Evolutionary conservation across 2,888 invertebrate genomes (phyloP), one percentile per base, ranked within the genome.

Genomic region (Andrena chrysosceles): DNA sequence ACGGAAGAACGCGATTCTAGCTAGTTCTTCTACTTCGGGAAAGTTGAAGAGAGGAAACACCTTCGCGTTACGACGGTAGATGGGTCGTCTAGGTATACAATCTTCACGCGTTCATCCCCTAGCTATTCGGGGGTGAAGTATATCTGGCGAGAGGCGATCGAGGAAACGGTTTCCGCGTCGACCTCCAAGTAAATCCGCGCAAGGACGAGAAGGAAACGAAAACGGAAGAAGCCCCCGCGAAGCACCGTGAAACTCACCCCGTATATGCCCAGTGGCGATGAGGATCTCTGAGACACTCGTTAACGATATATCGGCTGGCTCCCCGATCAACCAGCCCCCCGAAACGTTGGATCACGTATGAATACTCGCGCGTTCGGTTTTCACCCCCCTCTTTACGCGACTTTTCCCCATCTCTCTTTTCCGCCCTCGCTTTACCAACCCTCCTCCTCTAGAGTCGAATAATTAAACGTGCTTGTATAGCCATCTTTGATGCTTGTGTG

Each of bases 381-480:
- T 76, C 72, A 63, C 20, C 73, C 31, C 73, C 26, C 54, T 67
- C 26, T 23, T 29, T 23, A 2, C 26, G 2, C 16, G 29, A n/a
- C 20, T 20, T 31, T 35, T 31, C 26, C 52, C 49, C 66, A 31
- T 72, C 72, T 77, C 49, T 66, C 42, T 42, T 42, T 75, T 20
- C 42, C 54, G 60, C 62, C 80, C 79, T 67, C 79, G 42, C 62
- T 52, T 69, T 62, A 23, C 48, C 42, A n/a, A 20, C 66, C 26
- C n/a, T 33, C n/a, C 62, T 49, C 13, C 26, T 77, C 60, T 48
- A 35, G 69, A 77, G 52, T 80, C 64, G 75, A 77, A 77, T 83
- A 85, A 87, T 86, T 77, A 79, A 76, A 87, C 81, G 84, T 84
- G 77, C 77, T 68, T 20, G 76, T 79, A 77, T 63, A 78, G 76